Percentiles rank a stretch among this genome's conserved stretches.
phyloP scores from a whole-genome alignment of 2,888 invertebrate species.

The Synergus gifuensis region DNA sequence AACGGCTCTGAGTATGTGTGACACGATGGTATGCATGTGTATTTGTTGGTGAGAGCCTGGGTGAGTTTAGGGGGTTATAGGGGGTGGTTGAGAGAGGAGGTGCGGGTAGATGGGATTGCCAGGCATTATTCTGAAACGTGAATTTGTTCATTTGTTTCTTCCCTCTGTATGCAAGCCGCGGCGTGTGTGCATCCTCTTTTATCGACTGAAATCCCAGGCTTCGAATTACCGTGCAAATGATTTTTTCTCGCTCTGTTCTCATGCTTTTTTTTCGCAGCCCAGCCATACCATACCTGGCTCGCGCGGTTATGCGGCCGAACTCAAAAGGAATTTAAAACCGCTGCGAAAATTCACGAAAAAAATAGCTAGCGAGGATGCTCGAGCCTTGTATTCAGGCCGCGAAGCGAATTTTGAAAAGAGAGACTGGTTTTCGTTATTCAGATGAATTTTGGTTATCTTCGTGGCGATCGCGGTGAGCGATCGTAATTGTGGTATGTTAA shows the following conservation, averaged over 20 bases:
- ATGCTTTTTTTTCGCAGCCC: conserved; percentile 61
- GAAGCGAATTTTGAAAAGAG: conserved; percentile 5
- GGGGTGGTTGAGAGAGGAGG: conserved; percentile 51
- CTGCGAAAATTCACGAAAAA: conserved; percentile 48
- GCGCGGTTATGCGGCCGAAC: conserved; percentile 63
- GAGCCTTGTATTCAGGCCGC: conserved; percentile 8
- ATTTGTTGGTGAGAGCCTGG: conserved; percentile 53
- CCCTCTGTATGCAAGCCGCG: conserved; percentile 76
- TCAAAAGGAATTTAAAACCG: conserved; percentile 77
- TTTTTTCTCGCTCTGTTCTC: conserved; percentile 68
- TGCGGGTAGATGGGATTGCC: conserved; percentile 76
- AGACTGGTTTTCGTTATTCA: conserved; percentile 8
- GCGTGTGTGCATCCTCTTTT: conserved; percentile 77
- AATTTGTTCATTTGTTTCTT: conserved; percentile 78
- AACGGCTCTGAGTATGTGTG: conserved; percentile 49
- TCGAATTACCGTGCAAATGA: conserved; percentile 78
- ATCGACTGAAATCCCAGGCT: conserved; percentile 78
- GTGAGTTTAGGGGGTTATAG: conserved; percentile 54
- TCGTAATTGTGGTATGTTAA: neutral
- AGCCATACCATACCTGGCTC: conserved; percentile 52
- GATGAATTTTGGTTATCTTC: conserved; percentile 27
- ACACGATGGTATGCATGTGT: conserved; percentile 51
- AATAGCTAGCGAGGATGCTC: conserved; percentile 2
- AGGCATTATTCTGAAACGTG: conserved; percentile 78
- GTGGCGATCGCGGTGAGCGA: neutral